phyloP scores from a whole-genome alignment of 2,888 invertebrate genomes.

The Lacanobia wlatinum region DNA sequence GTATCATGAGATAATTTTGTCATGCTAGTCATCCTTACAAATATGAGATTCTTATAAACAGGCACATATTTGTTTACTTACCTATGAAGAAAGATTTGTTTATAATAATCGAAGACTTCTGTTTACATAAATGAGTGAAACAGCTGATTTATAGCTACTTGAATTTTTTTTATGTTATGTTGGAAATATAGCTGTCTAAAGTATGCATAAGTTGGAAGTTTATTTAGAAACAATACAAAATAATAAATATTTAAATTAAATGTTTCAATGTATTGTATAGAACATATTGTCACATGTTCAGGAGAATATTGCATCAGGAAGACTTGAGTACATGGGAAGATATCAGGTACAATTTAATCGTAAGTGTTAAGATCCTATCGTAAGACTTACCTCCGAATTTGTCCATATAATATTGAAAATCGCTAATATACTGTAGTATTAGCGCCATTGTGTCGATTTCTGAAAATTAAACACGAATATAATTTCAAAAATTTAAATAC shows the following conservation, averaged over 20 bases:
- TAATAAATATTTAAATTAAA: neutral
- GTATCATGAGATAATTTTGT: constrained; percentile 58
- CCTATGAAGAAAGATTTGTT: constrained; percentile 14
- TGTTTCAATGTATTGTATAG: neutral
- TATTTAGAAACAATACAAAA: neutral
- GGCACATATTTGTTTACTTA: constrained; percentile 14
- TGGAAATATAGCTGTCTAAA: neutral
- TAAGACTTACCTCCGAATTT: constrained; percentile 94
- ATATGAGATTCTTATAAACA: constrained; percentile 15
- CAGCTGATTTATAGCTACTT: neutral
- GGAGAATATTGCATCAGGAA: constrained; percentile 14
- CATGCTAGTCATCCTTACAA: constrained; percentile 41
- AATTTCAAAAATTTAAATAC: constrained; percentile 67
- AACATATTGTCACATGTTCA: neutral
- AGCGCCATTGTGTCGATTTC: constrained; percentile 93
- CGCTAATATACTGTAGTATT: constrained; percentile 95
- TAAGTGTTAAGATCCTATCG: constrained; percentile 22
- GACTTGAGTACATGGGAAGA: constrained; percentile 14
- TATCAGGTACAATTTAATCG: neutral
- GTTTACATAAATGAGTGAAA: neutral
- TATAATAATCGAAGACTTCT: neutral
- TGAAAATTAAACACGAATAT: constrained; percentile 79
- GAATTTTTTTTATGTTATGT: neutral
- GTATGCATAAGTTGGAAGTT: neutral
- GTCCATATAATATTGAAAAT: constrained; percentile 95